Evolutionary conservation across 2,888 invertebrate genomes (phyloP).

Genomic region (Amphipoea lucens): DNA sequence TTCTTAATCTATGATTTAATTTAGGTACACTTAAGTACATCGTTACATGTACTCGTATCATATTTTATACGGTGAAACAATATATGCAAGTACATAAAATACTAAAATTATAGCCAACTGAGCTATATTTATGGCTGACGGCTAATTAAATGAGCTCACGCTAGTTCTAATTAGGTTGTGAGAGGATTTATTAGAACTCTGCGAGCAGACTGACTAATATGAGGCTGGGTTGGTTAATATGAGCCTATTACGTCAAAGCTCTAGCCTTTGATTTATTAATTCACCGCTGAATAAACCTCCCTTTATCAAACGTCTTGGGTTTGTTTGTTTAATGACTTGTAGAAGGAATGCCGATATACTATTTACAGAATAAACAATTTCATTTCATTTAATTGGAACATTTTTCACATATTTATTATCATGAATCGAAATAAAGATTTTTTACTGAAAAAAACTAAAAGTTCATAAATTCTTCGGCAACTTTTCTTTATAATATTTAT

Average conservation of each 20-base stretch:
- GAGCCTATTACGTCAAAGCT: constrained; percentile 8
- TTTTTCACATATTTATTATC: neutral
- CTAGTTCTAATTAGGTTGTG: constrained; percentile 53
- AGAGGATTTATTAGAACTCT: constrained; percentile 47
- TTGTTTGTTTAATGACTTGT: neutral
- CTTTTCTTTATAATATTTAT: too few species aligned
- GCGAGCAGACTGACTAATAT: constrained; percentile 24
- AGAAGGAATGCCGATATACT: too few species aligned
- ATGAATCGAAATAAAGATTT: too few species aligned
- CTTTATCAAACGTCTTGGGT: neutral
- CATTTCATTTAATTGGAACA: neutral
- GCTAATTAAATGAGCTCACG: constrained; percentile 58
- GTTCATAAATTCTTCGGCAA: too few species aligned
- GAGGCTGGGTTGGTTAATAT: constrained; percentile 25
- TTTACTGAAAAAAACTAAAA: too few species aligned
- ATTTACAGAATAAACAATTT: too few species aligned
- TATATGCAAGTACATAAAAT: constrained; percentile 23
- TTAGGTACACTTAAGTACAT: neutral
- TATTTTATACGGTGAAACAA: constrained; percentile 24
- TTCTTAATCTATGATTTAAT: neutral
- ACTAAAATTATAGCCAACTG: constrained; percentile 32
- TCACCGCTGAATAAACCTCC: neutral
- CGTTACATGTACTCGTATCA: constrained; percentile 12
- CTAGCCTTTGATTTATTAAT: constrained; percentile 13
- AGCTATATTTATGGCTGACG: constrained; percentile 47